Evolutionary conservation across 2,797 vertebrate species (phyloP).

Genomic region (Cyclura pinguis): DNA sequence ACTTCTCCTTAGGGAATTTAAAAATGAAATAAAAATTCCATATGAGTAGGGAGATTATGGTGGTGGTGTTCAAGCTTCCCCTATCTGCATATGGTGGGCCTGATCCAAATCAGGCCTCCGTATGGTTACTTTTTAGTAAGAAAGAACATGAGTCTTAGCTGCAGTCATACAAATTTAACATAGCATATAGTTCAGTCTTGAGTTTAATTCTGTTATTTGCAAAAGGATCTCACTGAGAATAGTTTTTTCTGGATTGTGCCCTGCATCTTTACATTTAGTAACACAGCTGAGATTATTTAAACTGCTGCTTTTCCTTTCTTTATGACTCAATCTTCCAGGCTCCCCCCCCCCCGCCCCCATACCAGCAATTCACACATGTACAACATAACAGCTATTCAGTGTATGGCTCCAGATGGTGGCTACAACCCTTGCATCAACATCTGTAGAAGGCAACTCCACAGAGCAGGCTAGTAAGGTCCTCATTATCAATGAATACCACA

Average conservation of each 20-base stretch:
- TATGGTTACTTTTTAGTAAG: not conserved
- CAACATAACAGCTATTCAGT: slow-evolving; percentile 59
- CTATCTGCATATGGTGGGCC: not conserved
- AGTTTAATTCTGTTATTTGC: not conserved
- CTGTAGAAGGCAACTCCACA: slow-evolving; percentile 70
- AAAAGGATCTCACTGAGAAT: not conserved
- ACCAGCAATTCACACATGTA: slow-evolving; percentile 68
- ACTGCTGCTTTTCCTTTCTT: slow-evolving; percentile 36
- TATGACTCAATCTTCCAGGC: slow-evolving; percentile 26
- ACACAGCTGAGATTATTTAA: slow-evolving; percentile 29
- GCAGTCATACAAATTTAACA: not conserved
- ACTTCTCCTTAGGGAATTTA: no score
- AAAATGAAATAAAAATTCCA: no score
- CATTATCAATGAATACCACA: slow-evolving; percentile 79
- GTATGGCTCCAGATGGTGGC: slow-evolving; percentile 69
- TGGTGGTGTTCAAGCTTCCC: not conserved
- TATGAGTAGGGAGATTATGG: no score
- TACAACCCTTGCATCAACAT: slow-evolving; percentile 69
- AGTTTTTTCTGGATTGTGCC: not conserved
- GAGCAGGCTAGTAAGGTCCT: slow-evolving; percentile 75
- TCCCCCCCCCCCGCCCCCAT: not conserved
- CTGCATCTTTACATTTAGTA: not conserved
- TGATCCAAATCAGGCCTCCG: not conserved
- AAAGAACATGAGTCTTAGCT: not conserved
- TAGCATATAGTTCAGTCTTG: not conserved